Evolutionary conservation across 2,888 invertebrate genomes (phyloP).

Genomic region (Ariolimax columbianus): DNA sequence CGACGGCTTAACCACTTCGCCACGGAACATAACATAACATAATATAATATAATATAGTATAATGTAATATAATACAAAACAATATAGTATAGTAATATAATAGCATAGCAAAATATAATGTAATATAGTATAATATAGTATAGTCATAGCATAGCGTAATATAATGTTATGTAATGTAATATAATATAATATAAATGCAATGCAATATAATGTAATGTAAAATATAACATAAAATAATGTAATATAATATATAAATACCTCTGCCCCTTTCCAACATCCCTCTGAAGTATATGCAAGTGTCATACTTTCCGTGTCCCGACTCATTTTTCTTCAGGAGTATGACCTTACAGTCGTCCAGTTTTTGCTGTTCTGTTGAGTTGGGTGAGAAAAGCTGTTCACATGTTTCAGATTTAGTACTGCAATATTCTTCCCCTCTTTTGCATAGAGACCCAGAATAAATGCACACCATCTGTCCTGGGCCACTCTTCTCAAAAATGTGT

Average conservation of each 20-base stretch:
- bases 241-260: neutral
- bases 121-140: too few species aligned
- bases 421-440: neutral
- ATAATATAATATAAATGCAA: too few species aligned
- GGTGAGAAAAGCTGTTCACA: neutral
- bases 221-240: neutral
- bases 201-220: too few species aligned
- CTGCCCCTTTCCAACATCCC: neutral
- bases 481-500: neutral
- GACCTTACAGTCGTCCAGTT: neutral
- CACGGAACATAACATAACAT: too few species aligned
- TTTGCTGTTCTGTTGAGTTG: neutral
- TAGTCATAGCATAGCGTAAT: too few species aligned
- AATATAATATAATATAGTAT: too few species aligned
- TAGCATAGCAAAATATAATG: too few species aligned
- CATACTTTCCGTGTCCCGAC: neutral
- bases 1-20: too few species aligned
- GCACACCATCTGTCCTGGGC: neutral
- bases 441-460: neutral
- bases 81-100: too few species aligned
- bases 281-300: neutral
- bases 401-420: neutral
- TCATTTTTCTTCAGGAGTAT: neutral
- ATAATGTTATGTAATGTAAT: too few species aligned
- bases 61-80: too few species aligned